A percentile compares a stretch with the other conserved stretches of the same genome.
phyloP scores from a whole-genome alignment of 2,113 vertebrate genomes.

The Chamaea fasciata region DNA sequence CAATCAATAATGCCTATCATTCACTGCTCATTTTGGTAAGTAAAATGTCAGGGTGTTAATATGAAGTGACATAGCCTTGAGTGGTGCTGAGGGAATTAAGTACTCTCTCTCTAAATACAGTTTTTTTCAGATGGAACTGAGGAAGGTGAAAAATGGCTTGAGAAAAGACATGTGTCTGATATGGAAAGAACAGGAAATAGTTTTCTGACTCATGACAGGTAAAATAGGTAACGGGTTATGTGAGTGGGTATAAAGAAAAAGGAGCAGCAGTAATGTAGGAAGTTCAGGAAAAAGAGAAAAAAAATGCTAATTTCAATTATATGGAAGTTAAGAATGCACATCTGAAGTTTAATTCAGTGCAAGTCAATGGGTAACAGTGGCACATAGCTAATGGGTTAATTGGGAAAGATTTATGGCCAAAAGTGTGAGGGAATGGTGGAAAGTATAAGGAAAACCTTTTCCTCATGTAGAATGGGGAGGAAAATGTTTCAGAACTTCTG shows the following conservation, averaged over 20 bases:
- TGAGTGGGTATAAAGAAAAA: background rate
- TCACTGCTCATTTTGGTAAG: background rate
- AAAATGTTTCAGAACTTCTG: background rate
- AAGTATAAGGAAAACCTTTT: background rate
- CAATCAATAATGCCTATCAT: background rate
- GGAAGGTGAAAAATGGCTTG: background rate
- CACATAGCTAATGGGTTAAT: background rate
- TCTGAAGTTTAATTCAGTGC: accelerated
- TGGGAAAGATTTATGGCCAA: background rate
- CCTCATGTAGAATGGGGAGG: background rate
- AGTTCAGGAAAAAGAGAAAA: background rate
- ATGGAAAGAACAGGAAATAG: background rate
- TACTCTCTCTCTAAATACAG: background rate
- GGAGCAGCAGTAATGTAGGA: background rate
- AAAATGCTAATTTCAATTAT: background rate
- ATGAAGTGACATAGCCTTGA: background rate
- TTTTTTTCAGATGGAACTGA: background rate
- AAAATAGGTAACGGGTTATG: background rate
- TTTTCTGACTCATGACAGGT: background rate
- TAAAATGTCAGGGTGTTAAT: background rate
- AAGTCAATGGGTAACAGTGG: background rate
- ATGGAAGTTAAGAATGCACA: background rate
- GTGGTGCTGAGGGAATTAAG: background rate
- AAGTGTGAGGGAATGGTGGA: background rate
- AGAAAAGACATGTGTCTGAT: background rate